Conservation (phyloP, 2,797 vertebrate genomes). For the Trichosurus vulpecula region DNA sequence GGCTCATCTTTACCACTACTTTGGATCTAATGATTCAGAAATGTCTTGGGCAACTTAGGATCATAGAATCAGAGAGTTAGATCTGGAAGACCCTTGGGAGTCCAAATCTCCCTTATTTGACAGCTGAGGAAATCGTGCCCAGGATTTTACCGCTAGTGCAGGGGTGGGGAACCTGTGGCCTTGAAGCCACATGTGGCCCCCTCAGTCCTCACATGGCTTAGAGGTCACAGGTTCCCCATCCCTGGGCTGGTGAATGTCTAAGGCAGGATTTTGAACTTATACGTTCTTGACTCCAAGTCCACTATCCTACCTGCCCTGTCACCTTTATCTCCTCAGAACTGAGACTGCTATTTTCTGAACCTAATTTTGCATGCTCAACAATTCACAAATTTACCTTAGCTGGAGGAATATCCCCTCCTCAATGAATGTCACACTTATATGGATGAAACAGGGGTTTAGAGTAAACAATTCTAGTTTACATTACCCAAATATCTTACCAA, state of each 20-base stretch:
- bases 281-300: not conserved
- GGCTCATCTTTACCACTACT: not conserved
- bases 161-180: too few relatives aligned
- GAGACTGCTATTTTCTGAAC: not conserved
- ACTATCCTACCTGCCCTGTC: not conserved
- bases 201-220: too few relatives aligned
- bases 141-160: not conserved
- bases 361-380: not conserved
- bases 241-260: not conserved
- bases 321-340: not conserved
- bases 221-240: too few relatives aligned
- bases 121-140: not conserved
- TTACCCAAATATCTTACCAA: not conserved
- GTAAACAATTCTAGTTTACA: not conserved
- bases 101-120: not conserved
- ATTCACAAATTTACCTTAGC: not conserved
- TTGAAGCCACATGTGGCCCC: too few relatives aligned
- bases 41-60: not conserved
- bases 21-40: not conserved
- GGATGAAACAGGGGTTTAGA: not conserved
- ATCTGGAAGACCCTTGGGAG: not conserved
- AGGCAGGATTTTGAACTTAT: not conserved
- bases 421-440: not conserved
- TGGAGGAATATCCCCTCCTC: not conserved
- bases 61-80: not conserved